phyloP scores from a whole-genome alignment of 2,888 invertebrate genomes.

The Osmoderma eremita region DNA sequence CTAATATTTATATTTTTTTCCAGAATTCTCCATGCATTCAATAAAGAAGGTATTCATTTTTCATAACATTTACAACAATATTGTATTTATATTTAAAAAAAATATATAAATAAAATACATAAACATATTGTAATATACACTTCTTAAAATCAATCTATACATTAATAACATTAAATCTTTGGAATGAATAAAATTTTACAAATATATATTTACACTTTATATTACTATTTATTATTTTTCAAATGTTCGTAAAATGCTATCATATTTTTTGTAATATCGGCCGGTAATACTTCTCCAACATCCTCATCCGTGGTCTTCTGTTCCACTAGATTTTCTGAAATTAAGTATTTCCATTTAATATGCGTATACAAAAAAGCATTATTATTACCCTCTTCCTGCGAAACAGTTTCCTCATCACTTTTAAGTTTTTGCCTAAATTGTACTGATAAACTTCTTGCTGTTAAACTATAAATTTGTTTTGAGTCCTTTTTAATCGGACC shows the following conservation, averaged over 20 bases:
- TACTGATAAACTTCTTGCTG: conserved; percentile 80
- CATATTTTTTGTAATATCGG: conserved; percentile 40
- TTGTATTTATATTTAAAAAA: conserved; percentile 38
- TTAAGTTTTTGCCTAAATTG: conserved; percentile 78
- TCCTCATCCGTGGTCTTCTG: conserved; percentile 23
- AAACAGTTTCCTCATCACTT: conserved; percentile 44
- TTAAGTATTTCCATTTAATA: neutral
- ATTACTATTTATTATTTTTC: conserved; percentile 29
- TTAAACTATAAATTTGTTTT: conserved; percentile 76
- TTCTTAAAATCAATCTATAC: conserved; percentile 46
- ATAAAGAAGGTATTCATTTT: conserved; percentile 94
- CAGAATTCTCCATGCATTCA: conserved; percentile 82
- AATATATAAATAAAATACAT: conserved; percentile 44
- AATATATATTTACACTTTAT: conserved; percentile 5
- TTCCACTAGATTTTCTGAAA: conserved; percentile 26
- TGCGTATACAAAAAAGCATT: neutral
- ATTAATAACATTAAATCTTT: conserved; percentile 50
- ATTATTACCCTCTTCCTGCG: conserved; percentile 12
- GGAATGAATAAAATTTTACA: conserved; percentile 46
- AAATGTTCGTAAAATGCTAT: conserved; percentile 41
- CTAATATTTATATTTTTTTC: conserved; percentile 45
- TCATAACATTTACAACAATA: conserved; percentile 64
- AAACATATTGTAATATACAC: conserved; percentile 37
- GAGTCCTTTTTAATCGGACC: conserved; percentile 45
- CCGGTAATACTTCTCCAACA: conserved; percentile 29